Base-by-base conservation (phyloP, 2,113 vertebrate species). In the Aythya baeri region DNA sequence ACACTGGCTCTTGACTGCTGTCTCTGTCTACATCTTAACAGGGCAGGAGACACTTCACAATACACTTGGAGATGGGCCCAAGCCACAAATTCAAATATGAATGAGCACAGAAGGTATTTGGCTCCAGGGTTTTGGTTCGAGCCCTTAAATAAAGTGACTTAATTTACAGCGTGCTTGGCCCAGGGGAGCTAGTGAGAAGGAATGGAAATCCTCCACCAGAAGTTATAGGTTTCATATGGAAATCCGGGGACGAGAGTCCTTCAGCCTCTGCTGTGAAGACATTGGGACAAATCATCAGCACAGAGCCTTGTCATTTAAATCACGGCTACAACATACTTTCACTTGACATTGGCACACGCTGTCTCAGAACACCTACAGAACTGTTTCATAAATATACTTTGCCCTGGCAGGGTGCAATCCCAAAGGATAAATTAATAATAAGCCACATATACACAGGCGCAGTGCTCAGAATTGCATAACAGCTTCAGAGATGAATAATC, bases 361-460 rank as follows among this genome's bases (percentile, higher is more conserved):
- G 3, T 71, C 73, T 86, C 52, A 34, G 16, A n/a, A 95, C 89
- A 89, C 81, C 79, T 93, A 85, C 93, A 43, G 23, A 71, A 75
- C 86, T 57, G 71, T 65, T 89, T 92, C 82, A 94, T 80, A 92
- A 92, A 88, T 81, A 67, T 17, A 80, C 76, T 89, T 91, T 26
- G 55, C 36, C 80, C 76, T 83, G 82, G 73, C 70, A 89, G 65
- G 67, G 52, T 76, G 67, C 78, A 93, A 92, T 92, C 89, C 86
- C 80, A 46, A 76, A 85, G 93, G 86, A 91, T 86, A 88, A 96
- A 95, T 94, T 76, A 91, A 76, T 94, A 96, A 92, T 89, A 89
- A 93, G 50, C 36, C 75, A n/a, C 54, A 66, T 59, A 52, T 9
- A 50, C 83, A 55, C 49, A 77, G 44, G 65, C 0, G 2, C 58